A percentile compares a stretch with the other conserved stretches of the same genome.
phyloP scores from a whole-genome alignment of 2,797 vertebrate species.

The Cyclura pinguis region DNA sequence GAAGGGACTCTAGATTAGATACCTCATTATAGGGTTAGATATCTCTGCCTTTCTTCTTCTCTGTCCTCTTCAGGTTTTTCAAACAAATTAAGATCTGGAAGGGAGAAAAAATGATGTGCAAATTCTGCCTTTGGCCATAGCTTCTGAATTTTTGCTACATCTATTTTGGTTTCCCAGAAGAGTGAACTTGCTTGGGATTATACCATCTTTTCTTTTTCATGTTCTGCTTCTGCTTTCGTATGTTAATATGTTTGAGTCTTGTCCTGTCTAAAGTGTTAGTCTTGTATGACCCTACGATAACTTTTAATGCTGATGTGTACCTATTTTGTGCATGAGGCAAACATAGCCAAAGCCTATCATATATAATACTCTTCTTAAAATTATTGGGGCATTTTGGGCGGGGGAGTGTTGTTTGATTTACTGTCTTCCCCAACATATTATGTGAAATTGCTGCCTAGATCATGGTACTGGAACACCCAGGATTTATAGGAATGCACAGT shows the following conservation, averaged over 20 bases:
- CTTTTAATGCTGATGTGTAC: constrained; percentile 45
- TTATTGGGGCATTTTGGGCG: not conserved
- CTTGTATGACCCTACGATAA: constrained; percentile 61
- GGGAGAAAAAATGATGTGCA: constrained; percentile 71
- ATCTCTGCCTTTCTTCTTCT: constrained; percentile 81
- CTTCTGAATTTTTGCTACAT: constrained; percentile 73
- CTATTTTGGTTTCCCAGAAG: constrained; percentile 68
- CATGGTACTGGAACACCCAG: not conserved
- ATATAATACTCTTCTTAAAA: not conserved
- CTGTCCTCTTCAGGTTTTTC: constrained; percentile 74
- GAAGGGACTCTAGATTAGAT: constrained; percentile 73
- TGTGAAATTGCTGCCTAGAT: not conserved
- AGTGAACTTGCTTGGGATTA: constrained; percentile 62
- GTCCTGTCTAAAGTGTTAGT: constrained; percentile 69
- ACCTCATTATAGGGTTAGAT: constrained; percentile 73
- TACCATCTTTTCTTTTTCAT: constrained; percentile 45
- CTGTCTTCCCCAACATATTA: not conserved
- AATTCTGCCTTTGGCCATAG: constrained; percentile 72
- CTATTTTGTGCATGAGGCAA: constrained; percentile 32
- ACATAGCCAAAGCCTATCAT: not conserved
- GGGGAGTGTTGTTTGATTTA: not conserved
- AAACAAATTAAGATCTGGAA: constrained; percentile 72
- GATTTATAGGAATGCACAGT: not conserved
- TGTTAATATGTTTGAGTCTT: constrained; percentile 65
- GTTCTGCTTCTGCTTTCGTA: constrained; percentile 67